A percentile compares a stretch with the other conserved stretches of the same genome.
Conservation (phyloP, 2,888 invertebrate species). For the Brassicogethes aeneus region DNA sequence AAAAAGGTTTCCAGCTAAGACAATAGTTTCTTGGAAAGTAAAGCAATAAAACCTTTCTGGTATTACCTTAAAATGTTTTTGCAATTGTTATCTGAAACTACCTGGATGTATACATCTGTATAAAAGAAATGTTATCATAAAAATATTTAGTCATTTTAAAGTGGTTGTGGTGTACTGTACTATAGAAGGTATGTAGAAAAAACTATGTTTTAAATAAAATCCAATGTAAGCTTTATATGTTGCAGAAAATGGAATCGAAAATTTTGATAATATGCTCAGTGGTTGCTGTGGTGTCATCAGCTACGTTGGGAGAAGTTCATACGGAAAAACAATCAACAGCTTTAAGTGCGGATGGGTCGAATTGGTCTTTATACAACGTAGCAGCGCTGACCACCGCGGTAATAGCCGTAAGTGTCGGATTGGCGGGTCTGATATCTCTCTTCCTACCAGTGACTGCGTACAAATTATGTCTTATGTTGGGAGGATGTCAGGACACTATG, state of each 20-base stretch:
- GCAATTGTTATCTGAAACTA: no score
- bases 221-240: no score
- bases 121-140: no score
- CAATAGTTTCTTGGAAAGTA: no score
- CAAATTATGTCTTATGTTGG: conserved; percentile 33
- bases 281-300: neutral
- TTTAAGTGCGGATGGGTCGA: neutral
- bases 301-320: neutral
- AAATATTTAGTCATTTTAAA: no score
- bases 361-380: conserved; percentile 11
- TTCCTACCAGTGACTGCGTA: conserved; percentile 30
- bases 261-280: neutral
- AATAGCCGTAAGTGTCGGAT: conserved; percentile 26
- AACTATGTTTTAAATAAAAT: no score
- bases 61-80: no score
- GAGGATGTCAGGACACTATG: conserved; percentile 30
- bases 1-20: no score
- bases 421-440: conserved; percentile 24
- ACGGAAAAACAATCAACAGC: neutral
- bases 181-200: no score
- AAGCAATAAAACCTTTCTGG: no score
- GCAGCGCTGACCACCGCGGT: conserved; percentile 20
- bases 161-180: no score
- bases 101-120: no score
- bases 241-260: conserved; percentile 4